Evolutionary conservation across 2,797 vertebrate genomes (phyloP).

Genomic region (Lacerta viridis): DNA sequence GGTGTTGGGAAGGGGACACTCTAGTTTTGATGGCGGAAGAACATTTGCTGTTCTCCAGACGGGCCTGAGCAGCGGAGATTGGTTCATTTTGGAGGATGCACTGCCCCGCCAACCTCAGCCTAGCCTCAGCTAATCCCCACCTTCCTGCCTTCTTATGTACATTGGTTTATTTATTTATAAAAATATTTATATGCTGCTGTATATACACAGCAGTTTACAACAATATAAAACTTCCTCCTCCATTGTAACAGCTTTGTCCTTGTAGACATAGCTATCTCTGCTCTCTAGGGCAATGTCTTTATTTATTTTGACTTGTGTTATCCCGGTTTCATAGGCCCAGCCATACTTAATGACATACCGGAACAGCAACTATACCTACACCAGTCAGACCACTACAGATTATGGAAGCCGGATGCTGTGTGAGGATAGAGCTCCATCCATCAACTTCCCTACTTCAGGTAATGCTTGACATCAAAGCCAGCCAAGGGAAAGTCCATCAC

Average conservation of each 20-base stretch:
- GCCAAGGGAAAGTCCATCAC: neutral
- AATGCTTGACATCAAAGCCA: slow-evolving; percentile 24
- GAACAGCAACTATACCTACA: slow-evolving; percentile 78
- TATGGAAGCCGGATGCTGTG: slow-evolving; percentile 76
- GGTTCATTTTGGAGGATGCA: no score
- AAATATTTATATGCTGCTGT: neutral
- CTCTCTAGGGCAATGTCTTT: neutral
- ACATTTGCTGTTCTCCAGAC: neutral
- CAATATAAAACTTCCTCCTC: neutral
- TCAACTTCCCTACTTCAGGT: slow-evolving; percentile 77
- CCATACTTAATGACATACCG: slow-evolving; percentile 79
- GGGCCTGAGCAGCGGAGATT: neutral
- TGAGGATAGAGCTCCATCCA: slow-evolving; percentile 72
- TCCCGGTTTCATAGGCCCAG: slow-evolving; percentile 67
- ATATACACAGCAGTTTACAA: neutral
- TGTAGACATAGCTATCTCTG: slow-evolving; percentile 5
- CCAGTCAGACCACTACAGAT: slow-evolving; percentile 50
- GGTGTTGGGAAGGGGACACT: neutral
- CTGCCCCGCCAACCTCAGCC: no score
- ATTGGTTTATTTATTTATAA: neutral
- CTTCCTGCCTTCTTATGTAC: no score
- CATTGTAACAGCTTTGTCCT: neutral
- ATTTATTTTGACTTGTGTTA: slow-evolving; percentile 46
- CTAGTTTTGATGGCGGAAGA: neutral
- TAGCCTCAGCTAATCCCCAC: no score